phyloP scores from a whole-genome alignment of 2,888 invertebrate genomes.

The Chymomyza procnemis region DNA sequence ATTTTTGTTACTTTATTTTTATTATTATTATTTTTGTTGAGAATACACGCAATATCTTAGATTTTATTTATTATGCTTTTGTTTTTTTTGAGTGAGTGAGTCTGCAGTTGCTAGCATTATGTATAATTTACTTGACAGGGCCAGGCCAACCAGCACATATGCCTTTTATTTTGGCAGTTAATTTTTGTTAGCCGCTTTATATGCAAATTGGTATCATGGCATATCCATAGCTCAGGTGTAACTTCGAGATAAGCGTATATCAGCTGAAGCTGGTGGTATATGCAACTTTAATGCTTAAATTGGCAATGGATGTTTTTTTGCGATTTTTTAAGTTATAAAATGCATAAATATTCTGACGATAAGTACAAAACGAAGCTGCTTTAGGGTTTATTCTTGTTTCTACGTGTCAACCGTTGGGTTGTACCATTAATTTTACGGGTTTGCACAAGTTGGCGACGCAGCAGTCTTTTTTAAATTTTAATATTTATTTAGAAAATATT shows the following conservation, averaged over 20 bases:
- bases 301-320: too few relatives aligned
- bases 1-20: background rate
- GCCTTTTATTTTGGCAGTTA: background rate
- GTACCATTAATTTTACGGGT: too few relatives aligned
- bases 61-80: background rate
- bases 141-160: background rate
- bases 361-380: too few relatives aligned
- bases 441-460: too few relatives aligned
- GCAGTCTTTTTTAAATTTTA: too few relatives aligned
- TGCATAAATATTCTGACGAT: too few relatives aligned
- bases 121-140: background rate
- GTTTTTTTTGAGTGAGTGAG: background rate
- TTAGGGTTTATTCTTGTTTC: too few relatives aligned
- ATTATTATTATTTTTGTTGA: background rate
- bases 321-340: too few relatives aligned
- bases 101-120: background rate
- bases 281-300: too few relatives aligned
- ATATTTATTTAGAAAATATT: too few relatives aligned
- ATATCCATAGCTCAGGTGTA: background rate
- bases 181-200: slow-evolving; percentile 1
- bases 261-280: too few relatives aligned
- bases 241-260: background rate
- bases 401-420: too few relatives aligned
- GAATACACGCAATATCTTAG: background rate
- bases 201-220: background rate